phyloP scores from a whole-genome alignment of 2,888 invertebrate genomes.

The Digitonthophagus gazella region DNA sequence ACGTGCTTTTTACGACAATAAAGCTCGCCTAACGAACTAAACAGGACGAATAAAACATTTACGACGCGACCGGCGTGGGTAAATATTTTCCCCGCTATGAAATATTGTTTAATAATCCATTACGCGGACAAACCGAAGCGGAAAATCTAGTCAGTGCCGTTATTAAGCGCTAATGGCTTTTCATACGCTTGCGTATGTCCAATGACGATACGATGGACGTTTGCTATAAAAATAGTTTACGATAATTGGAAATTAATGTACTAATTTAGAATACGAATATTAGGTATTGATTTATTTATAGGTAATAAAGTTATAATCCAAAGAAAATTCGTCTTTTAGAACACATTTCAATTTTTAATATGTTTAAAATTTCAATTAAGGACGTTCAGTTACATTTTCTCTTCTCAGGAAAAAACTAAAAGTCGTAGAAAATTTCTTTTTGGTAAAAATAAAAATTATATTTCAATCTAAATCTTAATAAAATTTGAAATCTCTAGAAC shows the following conservation, averaged over 20 bases:
- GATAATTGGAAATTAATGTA: neutral
- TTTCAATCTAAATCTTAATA: no score
- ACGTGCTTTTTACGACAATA: neutral
- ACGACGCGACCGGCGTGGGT: neutral
- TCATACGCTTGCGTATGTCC: neutral
- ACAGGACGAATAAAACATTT: neutral
- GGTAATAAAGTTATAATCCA: no score
- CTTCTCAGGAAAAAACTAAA: no score
- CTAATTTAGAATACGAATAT: no score
- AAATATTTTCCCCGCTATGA: conserved; percentile 13
- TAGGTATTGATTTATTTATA: no score
- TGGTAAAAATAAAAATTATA: no score
- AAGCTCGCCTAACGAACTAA: neutral
- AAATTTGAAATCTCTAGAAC: no score
- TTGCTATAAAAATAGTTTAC: neutral
- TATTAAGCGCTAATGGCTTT: neutral
- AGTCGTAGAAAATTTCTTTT: no score
- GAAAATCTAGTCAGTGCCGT: neutral
- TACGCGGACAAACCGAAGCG: conserved; percentile 2
- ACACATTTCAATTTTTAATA: no score
- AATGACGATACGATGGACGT: neutral
- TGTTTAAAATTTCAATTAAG: no score
- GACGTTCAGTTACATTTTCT: no score
- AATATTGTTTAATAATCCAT: conserved; percentile 17
- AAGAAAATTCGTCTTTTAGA: no score